Base-by-base conservation (phyloP, 1,140 invertebrate genomes). In the Drosophila mojavensis region DNA sequence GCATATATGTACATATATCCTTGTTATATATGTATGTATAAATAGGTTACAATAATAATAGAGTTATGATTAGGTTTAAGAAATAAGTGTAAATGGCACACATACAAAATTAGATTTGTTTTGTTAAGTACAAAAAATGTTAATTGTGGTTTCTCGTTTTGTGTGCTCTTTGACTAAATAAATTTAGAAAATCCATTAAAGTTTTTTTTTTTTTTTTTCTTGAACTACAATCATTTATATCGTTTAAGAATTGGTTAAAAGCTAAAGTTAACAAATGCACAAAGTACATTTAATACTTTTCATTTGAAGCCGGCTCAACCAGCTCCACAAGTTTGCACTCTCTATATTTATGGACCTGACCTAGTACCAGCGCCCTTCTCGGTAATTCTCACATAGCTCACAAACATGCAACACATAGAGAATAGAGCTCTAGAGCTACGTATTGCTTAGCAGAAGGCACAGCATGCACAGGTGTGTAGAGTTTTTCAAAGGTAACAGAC, bases 261-360 rank as follows among this genome's bases (percentile, higher is more conserved):
- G 17, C 55, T 75, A 45, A 63, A 75, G 58, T 79, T 69, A 81
- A 82, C 62, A 86, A 86, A 88, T 86, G 82, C 82, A 88, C 79
- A 88, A 74, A 88, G 83, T 88, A 82, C 83, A 83, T 65, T 75
- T 88, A 83, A 88, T 88, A 89, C 83, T 83, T 81, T 69, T 63
- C 28, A 55, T 69, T 64, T 17, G 13, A 45, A 17, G 65, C 82
- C 78, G 69, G 75, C 63, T 74, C 69, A 48, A 81, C 79, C 62
- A 75, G 79, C 61, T 55, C 7, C 7, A 33, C 33, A 30, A 30
- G 28, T 30, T 30, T 30, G 4, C 28, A 30, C 28, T 30, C 5
- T 30, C 28, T 30, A 30, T 30, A 24, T 30, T 5, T 30, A 30
- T 5, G 28, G 28, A 30, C 28, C 28, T 30, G 4, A 30, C 4